Conservation (phyloP, 2,888 invertebrate genomes). For the Alviniconcha strummeri region DNA sequence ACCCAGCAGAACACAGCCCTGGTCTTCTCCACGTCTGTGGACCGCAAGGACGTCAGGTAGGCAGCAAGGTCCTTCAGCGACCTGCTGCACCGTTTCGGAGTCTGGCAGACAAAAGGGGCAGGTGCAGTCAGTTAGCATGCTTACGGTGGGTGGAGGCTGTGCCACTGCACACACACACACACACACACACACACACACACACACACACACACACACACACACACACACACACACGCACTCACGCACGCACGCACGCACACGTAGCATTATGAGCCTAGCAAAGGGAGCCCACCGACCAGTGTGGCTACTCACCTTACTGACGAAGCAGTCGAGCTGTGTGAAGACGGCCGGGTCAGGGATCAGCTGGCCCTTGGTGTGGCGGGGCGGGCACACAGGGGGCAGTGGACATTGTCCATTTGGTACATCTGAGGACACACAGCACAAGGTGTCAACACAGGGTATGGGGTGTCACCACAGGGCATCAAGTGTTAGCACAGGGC, state of each 20-base stretch:
- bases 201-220: neutral
- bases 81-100: neutral
- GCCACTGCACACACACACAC: neutral
- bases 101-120: neutral
- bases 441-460: too few species aligned
- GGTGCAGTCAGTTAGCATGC: neutral
- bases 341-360: conserved; percentile 7
- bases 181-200: conserved; percentile 7
- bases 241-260: neutral
- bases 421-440: too few species aligned
- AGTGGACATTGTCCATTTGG: too few species aligned
- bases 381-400: neutral
- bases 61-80: neutral
- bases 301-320: neutral
- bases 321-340: neutral
- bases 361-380: neutral
- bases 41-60: neutral
- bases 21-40: neutral
- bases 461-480: too few species aligned
- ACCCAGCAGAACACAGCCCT: neutral
- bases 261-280: too few species aligned
- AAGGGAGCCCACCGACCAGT: too few species aligned
- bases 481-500: too few species aligned
- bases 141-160: neutral
- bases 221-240: neutral